These are phyloP conservation scores for Philopotamus ludificatus DNA, from an alignment of 1,140 invertebrate genomes.

Conservation along the genomic window DNA sequence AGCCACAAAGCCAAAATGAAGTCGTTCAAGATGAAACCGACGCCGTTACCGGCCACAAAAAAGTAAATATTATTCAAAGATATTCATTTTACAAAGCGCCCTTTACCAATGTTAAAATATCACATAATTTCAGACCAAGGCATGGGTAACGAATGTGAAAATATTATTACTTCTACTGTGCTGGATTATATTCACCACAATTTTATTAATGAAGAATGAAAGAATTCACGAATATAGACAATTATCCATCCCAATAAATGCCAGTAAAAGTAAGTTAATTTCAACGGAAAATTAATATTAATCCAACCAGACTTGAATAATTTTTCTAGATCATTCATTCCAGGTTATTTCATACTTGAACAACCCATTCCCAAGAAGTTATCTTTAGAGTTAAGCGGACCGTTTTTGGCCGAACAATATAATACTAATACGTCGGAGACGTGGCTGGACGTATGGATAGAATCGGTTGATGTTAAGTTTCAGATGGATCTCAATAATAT, in stretches of 20 bases:
- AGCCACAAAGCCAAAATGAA: no score
- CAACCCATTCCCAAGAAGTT: conserved; percentile 46
- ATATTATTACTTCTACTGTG: conserved; percentile 54
- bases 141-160: conserved; percentile 44
- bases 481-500: not conserved
- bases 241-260: conserved; percentile 58
- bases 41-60: conserved; percentile 36
- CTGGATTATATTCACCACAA: conserved; percentile 63
- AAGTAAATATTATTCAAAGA: conserved; percentile 18
- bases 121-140: conserved; percentile 25
- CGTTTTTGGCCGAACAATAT: conserved; percentile 52
- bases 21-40: conserved; percentile 31
- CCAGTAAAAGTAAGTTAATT: conserved; percentile 49
- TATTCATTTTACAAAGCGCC: no score
- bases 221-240: conserved; percentile 61
- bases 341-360: conserved; percentile 51
- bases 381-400: conserved; percentile 52
- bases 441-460: conserved; percentile 56
- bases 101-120: no score
- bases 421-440: conserved; percentile 52
- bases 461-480: conserved; percentile 44
- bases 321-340: not conserved
- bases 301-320: not conserved
- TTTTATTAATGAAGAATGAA: conserved; percentile 67
- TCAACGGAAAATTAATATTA: not conserved